These are phyloP conservation scores for Patiria pectinifera DNA, from an alignment of 53 echinoderm and acorn worm genomes.

Conservation along the genomic window DNA sequence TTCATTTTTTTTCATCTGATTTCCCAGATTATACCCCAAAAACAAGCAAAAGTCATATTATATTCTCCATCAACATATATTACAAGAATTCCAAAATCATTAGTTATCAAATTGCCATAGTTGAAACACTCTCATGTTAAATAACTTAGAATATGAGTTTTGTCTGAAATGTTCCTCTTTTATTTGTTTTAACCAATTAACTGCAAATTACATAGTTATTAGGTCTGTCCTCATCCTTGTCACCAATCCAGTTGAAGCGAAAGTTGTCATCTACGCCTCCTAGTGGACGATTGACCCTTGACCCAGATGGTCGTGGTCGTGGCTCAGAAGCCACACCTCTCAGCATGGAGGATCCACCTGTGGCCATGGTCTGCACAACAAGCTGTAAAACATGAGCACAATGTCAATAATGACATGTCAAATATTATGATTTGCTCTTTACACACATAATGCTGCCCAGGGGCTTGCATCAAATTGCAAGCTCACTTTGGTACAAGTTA, in stretches of 20 bases:
- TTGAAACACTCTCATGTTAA: no score
- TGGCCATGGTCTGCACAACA: constrained; percentile 66
- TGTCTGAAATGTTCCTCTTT: background rate
- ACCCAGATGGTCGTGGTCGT: constrained; percentile 43
- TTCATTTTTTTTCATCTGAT: no score
- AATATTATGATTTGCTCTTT: no score
- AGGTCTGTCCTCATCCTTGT: constrained; percentile 76
- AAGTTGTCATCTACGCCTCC: constrained; percentile 60
- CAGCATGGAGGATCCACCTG: constrained; percentile 51
- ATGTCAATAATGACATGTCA: no score
- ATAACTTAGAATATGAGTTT: no score
- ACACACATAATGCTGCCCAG: no score
- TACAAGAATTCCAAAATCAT: no score
- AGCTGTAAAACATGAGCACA: background rate
- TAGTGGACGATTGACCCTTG: constrained; percentile 47
- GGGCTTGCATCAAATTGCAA: no score
- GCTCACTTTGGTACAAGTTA: background rate
- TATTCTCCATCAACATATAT: no score
- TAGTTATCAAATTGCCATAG: no score
- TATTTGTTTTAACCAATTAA: background rate
- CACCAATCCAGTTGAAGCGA: constrained; percentile 76
- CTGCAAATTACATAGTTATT: constrained; percentile 83
- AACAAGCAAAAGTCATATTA: no score
- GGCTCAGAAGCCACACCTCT: constrained; percentile 67
- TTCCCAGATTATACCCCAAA: no score